Base-by-base conservation (phyloP, 2,113 vertebrate species). In the Alethe castanea region DNA sequence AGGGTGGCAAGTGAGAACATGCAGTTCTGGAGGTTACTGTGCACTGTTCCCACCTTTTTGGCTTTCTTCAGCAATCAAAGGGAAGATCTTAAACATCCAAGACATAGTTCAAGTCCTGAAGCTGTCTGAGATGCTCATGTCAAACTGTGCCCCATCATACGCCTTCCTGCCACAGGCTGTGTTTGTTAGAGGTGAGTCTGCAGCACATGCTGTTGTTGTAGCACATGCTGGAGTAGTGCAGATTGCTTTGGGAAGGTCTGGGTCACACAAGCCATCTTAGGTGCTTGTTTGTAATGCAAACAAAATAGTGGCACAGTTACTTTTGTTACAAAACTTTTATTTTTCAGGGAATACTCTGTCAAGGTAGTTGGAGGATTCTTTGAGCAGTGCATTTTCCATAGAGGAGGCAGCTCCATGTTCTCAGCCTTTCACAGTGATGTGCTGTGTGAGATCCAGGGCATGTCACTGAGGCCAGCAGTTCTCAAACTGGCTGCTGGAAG, bases 1-100 rank as follows among this genome's bases (percentile, higher is more conserved):
- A 90, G 36, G n/a, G 56, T 88, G 57, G 72, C 56, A 71, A 90
- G 76, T 48, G 54, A 88, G 86, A 94, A 96, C 91, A 88, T 22
- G 28, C 36, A 54, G 90, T 92, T 94, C 94, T 94, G 48, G 82
- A 79, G 60, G n/a, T 53, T 60, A 36, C 72, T 84, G 52, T 88
- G 88, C 19, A 7, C 28, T 83, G 35, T 92, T 83, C 62, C n/a
- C 25, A 38, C 53, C 40, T 81, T 44, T 2, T 0, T 84, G 48
- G 25, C 72, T 92, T 83, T 88, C 62, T 91, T 73, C 50, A 52
- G 11, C 8, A 26, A 73, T 88, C 26, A 64, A 88, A 89, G 66
- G n/a, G 23, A 77, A 67, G 33, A 44, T 73, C 36, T 24, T 66
- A 2, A 47, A 36, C 59, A 86, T 54, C 25, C 35, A 47, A 87